Evolutionary conservation across 2,113 vertebrate species (phyloP), one percentile per base, ranked within the genome.

Genomic region (Apteryx mantelli): DNA sequence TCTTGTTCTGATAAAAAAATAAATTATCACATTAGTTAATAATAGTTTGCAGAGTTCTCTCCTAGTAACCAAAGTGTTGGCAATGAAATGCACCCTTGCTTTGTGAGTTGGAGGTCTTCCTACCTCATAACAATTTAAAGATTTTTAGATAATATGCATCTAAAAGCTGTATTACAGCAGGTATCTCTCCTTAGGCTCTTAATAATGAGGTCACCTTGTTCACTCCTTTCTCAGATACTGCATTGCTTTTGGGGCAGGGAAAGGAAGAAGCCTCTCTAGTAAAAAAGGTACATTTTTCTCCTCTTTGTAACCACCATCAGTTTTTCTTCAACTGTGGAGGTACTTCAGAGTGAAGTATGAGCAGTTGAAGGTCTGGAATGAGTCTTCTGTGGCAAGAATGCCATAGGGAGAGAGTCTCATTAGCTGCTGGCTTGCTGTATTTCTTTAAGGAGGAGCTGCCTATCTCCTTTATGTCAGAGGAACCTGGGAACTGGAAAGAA

Each of bases 1-100:
- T 95, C 91, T 93, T 93, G 32, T 86, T 95, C 32, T 88, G 52
- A 48, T 89, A n/a, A 76, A 96, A 90, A 40, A 86, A 82, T 66
- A 84, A 92, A 82, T 92, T 88, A 94, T 86, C 64, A 90, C 50
- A 84, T 64, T 46, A 76, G 64, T 78, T 78, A 94, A 50, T 81
- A 91, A 95, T 92, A 95, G 46, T 42, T 90, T 30, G n/a, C 83
- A 68, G 46, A 86, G 46, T 88, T 86, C 25, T 86, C 48, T 86
- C 34, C 61, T 40, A 61, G 52, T 80, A 88, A 80, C 63, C 34
- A 61, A 50, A 4, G 3, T 34, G 9, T 22, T 94, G n/a, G 9
- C 82, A 93, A 10, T 87, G 56, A 92, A 93, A 69, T 64, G 8
- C 79, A 42, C 22, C 68, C 28, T 84, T 89, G 42, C 5, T 0